Percentiles rank a stretch among this genome's conserved stretches.
phyloP scores from a whole-genome alignment of 92 coral and sea anemone genomes.

The Siderastrea siderea region DNA sequence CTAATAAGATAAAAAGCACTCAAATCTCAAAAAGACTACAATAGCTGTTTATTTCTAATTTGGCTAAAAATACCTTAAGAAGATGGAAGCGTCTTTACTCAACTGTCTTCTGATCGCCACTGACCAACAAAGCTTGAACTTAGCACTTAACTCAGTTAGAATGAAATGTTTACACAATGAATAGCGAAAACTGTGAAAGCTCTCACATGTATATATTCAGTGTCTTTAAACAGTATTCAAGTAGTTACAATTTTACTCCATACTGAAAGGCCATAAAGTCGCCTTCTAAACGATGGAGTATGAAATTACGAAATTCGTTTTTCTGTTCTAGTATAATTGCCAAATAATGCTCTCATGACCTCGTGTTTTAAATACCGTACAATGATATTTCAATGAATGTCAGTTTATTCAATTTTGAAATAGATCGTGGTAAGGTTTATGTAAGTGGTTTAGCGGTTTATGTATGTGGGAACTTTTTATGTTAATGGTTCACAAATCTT shows the following conservation, averaged over 20 bases:
- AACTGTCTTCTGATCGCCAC: background rate
- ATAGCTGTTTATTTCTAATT: constrained; percentile 4
- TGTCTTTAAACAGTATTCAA: background rate
- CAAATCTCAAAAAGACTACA: background rate
- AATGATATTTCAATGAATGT: background rate
- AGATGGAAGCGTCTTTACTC: background rate
- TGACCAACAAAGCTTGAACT: background rate
- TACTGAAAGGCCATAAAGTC: background rate
- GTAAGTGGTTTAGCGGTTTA: constrained; percentile 1
- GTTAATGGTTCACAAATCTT: too few species aligned
- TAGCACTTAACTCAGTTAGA: background rate
- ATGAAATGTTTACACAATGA: background rate
- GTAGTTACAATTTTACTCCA: background rate
- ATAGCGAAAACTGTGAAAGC: background rate
- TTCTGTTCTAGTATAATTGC: background rate
- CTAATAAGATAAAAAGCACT: constrained; percentile 2
- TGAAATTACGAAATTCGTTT: constrained; percentile 5
- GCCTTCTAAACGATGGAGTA: background rate
- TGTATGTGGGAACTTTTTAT: too few species aligned
- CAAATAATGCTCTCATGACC: background rate
- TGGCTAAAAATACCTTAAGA: background rate
- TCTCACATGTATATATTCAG: background rate
- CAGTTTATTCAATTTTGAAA: background rate
- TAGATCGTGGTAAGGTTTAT: too few species aligned
- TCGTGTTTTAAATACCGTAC: background rate